Base-by-base conservation (phyloP, 2,888 invertebrate species). In the Heliconius cydno region DNA sequence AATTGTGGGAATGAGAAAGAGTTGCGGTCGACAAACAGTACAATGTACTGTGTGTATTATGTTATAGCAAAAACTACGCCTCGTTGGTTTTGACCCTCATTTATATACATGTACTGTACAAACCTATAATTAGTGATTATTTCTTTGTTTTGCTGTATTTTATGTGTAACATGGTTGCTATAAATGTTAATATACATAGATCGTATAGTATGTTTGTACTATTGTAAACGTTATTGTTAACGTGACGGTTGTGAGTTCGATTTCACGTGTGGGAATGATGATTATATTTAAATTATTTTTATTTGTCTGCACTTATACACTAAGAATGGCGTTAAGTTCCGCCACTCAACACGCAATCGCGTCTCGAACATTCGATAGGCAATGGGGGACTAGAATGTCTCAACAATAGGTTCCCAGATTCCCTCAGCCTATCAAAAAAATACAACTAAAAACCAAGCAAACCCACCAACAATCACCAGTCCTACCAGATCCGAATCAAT, bases 401-500 rank as follows among this genome's bases (percentile, higher is more conserved):
- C 10, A 60, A 60, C 10, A 60, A 0, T 9, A 60, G 9, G 22
- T 60, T 3, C 57, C 22, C 10, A n/a, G n/a, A 1, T 60, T 60
- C n/a, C n/a, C 10, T 60, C 2, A n/a, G 22, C 57, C 57, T 0
- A 7, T 13, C 52, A 25, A 25, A 65, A 65, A 65, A 63, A 68
- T 5, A 3, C 13, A 3, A 7, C 5, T 6, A 7, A 73, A 25
- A 38, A 34, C 9, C 15, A 73, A 73, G 60, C 15, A 73, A 60
- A 73, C 60, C 60, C 60, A 38, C 60, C 15, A n/a, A 15, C 6
- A 57, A 9, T 28, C 25, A 46, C 5, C 41, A 66, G 73, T 52
- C 25, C 22, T 3, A 22, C 3, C 15, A 73, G 74, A 77, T 79
- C 77, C 70, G 72, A 77, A 79, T 74, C 79, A 60, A 38, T 70